Conservation (phyloP, 2,113 vertebrate species). For the Oryzias curvinotus region DNA sequence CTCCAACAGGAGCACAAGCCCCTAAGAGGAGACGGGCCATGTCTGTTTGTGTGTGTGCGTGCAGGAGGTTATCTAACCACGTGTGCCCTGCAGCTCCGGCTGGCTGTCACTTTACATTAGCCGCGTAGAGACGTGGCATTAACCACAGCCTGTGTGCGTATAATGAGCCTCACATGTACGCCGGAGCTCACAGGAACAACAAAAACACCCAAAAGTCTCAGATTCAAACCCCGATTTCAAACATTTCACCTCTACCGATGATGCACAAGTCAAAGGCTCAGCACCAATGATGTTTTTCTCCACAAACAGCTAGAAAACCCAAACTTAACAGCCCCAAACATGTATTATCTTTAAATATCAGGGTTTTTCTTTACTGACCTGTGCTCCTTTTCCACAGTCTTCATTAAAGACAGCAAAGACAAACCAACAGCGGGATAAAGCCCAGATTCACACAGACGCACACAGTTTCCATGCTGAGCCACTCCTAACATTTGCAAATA, state of each 20-base stretch:
- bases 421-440: background rate
- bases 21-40: constrained; percentile 25
- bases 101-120: constrained; percentile 57
- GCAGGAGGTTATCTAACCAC: constrained; percentile 37
- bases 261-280: too few species aligned
- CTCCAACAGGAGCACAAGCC: constrained; percentile 43
- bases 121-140: constrained; percentile 24
- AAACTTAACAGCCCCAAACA: too few species aligned
- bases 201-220: too few species aligned
- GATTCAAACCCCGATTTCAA: too few species aligned
- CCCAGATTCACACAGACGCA: constrained; percentile 12
- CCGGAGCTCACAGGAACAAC: too few species aligned
- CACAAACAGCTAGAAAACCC: too few species aligned
- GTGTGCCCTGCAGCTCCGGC: constrained; percentile 33
- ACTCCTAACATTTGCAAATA: constrained; percentile 71
- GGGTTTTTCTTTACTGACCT: constrained; percentile 53
- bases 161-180: constrained; percentile 18
- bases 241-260: too few species aligned
- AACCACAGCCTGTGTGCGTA: constrained; percentile 32
- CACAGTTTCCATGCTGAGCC: constrained; percentile 15
- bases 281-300: too few species aligned
- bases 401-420: background rate
- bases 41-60: constrained; percentile 33
- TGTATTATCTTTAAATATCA: background rate
- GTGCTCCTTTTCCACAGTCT: background rate